Evolutionary conservation across 2,888 invertebrate genomes (phyloP), one percentile per base, ranked within the genome.

Genomic region (Dione juno): DNA sequence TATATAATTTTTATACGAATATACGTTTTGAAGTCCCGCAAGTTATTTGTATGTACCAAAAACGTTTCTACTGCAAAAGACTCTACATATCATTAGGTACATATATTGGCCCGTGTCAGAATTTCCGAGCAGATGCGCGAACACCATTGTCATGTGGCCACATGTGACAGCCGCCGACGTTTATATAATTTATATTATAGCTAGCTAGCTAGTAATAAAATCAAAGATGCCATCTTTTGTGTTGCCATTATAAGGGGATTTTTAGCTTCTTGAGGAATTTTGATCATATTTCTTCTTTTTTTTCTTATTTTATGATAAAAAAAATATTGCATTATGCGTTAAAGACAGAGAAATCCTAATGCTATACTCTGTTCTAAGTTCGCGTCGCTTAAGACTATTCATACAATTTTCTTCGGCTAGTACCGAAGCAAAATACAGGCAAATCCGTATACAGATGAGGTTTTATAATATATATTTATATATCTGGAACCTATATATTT

Each of bases 81-180:
- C 50, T 50, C 50, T 21, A 52, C 19, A 37, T 40, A 37, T 19
- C 52, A 37, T 10, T 45, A 28, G 28, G 28, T 28, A 28, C 28
- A 28, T 28, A 45, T 52, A 21, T 63, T 41, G 84, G 85, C 86
- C 87, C 87, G 88, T 87, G 87, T 84, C 84, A 80, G 70, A 70
- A 68, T 69, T 73, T 78, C 76, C 77, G 58, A 71, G 82, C 89
- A 88, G 89, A 84, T 88, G 89, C 78, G 73, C 78, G 78, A 79
- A 80, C 77, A 77, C 70, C 10, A 76, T 74, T 87, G 77, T 80
- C 63, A 50, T 80, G 81, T 81, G 82, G 77, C 81, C 86, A 84
- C 84, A 85, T 84, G 81, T 84, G 84, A 79, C 77, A 74, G 48
- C 71, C 76, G 76, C 67, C 73, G 76, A 68, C 58, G 41, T 53